A percentile compares a stretch with the other conserved stretches of the same genome.
phyloP scores from a whole-genome alignment of 2,113 vertebrate species.

The Suricata suricatta region DNA sequence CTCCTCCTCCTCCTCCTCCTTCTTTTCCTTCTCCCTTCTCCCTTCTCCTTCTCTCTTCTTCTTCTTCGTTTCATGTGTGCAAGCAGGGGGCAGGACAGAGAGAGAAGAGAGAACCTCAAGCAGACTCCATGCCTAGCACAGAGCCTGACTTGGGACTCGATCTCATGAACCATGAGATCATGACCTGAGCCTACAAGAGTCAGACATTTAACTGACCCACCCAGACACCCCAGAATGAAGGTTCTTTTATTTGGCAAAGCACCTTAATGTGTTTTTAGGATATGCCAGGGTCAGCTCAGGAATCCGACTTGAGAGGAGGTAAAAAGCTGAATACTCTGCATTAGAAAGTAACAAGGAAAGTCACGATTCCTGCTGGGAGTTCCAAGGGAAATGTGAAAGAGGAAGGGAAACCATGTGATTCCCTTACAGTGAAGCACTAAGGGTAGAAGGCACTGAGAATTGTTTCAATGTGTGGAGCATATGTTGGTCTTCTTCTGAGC shows the following conservation, averaged over 20 bases:
- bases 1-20: no score
- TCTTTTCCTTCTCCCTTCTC: no score
- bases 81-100: no score
- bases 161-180: no score
- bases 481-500: not conserved
- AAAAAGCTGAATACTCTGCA: not conserved
- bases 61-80: no score
- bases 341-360: not conserved
- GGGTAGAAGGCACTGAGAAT: not conserved
- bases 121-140: no score
- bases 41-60: no score
- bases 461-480: not conserved
- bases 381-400: not conserved
- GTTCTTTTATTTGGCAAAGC: not conserved
- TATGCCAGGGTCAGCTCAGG: not conserved
- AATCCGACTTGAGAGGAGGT: not conserved
- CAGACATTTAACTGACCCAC: no score
- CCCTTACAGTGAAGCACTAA: not conserved
- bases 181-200: no score
- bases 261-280: not conserved
- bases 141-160: no score
- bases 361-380: not conserved
- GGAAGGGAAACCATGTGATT: not conserved
- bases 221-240: not conserved
- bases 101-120: no score